Percentiles rank a stretch among this genome's conserved stretches.
Evolutionary conservation across 2,113 vertebrate genomes (phyloP).

Genomic region (Excalfactoria chinensis): DNA sequence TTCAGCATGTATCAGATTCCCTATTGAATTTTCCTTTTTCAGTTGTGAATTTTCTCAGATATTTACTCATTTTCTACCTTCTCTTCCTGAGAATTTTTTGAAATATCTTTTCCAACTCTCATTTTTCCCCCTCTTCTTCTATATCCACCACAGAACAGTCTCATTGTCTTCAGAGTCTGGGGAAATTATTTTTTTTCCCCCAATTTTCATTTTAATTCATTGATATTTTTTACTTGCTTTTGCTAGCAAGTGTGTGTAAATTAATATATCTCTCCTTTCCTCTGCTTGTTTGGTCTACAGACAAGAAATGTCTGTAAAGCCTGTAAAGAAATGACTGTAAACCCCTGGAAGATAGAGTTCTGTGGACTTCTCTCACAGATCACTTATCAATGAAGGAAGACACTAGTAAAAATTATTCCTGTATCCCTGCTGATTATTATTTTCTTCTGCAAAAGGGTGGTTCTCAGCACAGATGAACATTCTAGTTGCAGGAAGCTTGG

Average conservation of each 20-base stretch:
- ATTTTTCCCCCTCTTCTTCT: background rate
- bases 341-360: background rate
- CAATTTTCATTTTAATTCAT: background rate
- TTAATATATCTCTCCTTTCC: background rate
- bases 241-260: background rate
- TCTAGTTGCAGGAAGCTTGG: background rate
- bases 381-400: background rate
- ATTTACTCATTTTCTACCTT: background rate
- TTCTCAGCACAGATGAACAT: background rate
- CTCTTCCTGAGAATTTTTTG: background rate
- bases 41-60: background rate
- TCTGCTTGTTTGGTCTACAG: background rate
- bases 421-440: rapidly evolving
- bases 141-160: background rate
- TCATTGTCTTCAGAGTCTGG: background rate
- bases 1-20: background rate
- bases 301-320: background rate
- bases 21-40: background rate
- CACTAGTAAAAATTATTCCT: background rate
- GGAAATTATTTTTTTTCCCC: background rate
- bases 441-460: background rate
- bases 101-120: background rate
- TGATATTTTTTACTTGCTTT: background rate
- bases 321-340: background rate
- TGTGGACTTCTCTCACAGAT: background rate